Base-by-base conservation (phyloP, 2,113 vertebrate species). In the Haliaeetus leucogaster region DNA sequence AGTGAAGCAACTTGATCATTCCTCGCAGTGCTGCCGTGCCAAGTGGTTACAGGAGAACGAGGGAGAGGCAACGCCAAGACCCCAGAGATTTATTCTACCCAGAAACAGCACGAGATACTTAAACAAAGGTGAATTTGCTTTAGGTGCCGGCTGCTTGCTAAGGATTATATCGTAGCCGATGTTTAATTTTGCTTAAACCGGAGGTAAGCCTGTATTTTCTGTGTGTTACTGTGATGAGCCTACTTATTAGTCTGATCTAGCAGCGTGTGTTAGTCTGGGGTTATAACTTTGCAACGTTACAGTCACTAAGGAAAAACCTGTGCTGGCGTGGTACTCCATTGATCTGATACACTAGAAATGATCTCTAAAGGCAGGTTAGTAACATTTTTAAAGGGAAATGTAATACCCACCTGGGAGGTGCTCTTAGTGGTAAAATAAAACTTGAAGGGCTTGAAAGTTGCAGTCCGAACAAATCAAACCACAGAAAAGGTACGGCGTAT, bases 141-240 rank as follows among this genome's bases (percentile, higher is more conserved):
- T 90, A 91, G 65, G 66, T 85, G 82, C 90, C 32, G 34, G 62
- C 50, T 90, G 63, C 91, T 80, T 74, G 62, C 91, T 84, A 50
- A 89, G 76, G 92, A 96, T 90, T 93, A 62, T 86, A 91, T 71
- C 11, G 5, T 43, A 90, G 86, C 74, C 22, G 67, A 77, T 89
- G 92, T 93, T 96, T 95, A 89, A 79, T 77, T 92, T 96, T 94
- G 79, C 89, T 97, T 96, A 95, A 95, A 91, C 36, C 91, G 67
- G 81, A 98, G 98, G 98, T 98, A 98, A 98, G 98, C 83, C 53
- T 82, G 7, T 93, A 23, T 89, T 95, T 82, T 90, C 15, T 94
- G 10, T 89, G 32, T 73, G 85, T 94, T 71, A 48, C 74, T 36
- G 21, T 42, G 61, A 30, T 82, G 18, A 70, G 71, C 32, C 70